phyloP scores from a whole-genome alignment of 1,140 invertebrate species.

The Macrotrachela quadricornifera region DNA sequence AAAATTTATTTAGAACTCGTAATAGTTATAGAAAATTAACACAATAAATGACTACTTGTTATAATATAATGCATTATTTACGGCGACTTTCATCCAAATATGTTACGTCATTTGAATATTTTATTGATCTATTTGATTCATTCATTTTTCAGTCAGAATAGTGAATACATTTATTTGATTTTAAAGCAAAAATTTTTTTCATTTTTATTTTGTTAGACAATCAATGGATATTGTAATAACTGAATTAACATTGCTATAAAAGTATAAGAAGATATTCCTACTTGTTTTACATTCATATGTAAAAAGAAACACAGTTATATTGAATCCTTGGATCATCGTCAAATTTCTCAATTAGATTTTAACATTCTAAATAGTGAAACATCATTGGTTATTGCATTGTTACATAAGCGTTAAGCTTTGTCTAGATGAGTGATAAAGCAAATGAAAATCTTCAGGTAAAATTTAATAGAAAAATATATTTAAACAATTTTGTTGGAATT shows the following conservation, averaged over 20 bases:
- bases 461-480: no score
- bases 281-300: no score
- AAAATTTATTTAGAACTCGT: constrained; percentile 18
- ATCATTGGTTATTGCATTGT: constrained; percentile 14
- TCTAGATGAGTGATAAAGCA: constrained; percentile 31
- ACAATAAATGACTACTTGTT: constrained; percentile 22
- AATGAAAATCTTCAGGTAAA: constrained; percentile 24
- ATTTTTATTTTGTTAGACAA: constrained; percentile 4
- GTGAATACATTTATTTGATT: constrained; percentile 11
- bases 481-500: no score
- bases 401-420: constrained; percentile 12
- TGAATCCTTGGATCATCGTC: constrained; percentile 15
- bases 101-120: constrained; percentile 21
- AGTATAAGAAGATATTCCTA: not conserved
- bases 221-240: constrained; percentile 4
- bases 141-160: constrained; percentile 26
- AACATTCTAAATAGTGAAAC: constrained; percentile 16
- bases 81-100: constrained; percentile 23
- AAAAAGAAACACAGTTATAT: constrained; percentile 14
- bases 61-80: constrained; percentile 25
- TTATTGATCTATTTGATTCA: constrained; percentile 19
- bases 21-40: constrained; percentile 23
- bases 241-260: constrained; percentile 4
- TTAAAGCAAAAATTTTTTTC: not conserved
- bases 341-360: not conserved